Base-by-base conservation (phyloP, 2,888 invertebrate species). In the Scrobipalpa costella region DNA sequence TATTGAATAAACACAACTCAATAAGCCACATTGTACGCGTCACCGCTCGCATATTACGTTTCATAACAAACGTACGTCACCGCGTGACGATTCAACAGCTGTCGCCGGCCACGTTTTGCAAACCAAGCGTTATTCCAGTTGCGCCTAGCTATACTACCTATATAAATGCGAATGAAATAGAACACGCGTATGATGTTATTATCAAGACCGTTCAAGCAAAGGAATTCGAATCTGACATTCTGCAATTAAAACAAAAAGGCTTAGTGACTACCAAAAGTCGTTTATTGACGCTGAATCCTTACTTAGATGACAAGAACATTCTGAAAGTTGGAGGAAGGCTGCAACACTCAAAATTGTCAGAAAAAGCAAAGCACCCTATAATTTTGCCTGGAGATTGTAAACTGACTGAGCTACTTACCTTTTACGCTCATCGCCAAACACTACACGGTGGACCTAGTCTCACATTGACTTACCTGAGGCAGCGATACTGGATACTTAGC, bases 151-250 rank as follows among this genome's bases (percentile, higher is more conserved):
- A n/a, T n/a, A n/a, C n/a, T n/a, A n/a, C n/a, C n/a, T 47, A 47
- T 47, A 5, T 47, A 11, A 47, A 5, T 47, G 47, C 47, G 47
- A 47, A 47, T 47, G 47, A 47, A n/a, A 47, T 47, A n/a, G 47
- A 13, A 47, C 13, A 47, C 15, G 47, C 47, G 3, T 47, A 47
- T 47, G 47, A 47, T 8, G 11, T 47, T 13, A 47, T 47, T 8
- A n/a, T 47, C 13, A 47, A 47, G 15, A 15, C 47, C 5, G 15
- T 47, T 47, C 47, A 47, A 47, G 47, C 47, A 47, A 47, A 13
- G 15, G 13, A n/a, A 47, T 47, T 47, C 13, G 7, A 47, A 47
- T 8, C 47, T 47, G 47, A 47, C 13, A 47, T 47, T 47, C 15
- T 8, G 11, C 47, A 47, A 8, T 5, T 47, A 47, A 13, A 47